Evolutionary conservation across 2,113 vertebrate genomes (phyloP).

Genomic region (Heterotis niloticus): DNA sequence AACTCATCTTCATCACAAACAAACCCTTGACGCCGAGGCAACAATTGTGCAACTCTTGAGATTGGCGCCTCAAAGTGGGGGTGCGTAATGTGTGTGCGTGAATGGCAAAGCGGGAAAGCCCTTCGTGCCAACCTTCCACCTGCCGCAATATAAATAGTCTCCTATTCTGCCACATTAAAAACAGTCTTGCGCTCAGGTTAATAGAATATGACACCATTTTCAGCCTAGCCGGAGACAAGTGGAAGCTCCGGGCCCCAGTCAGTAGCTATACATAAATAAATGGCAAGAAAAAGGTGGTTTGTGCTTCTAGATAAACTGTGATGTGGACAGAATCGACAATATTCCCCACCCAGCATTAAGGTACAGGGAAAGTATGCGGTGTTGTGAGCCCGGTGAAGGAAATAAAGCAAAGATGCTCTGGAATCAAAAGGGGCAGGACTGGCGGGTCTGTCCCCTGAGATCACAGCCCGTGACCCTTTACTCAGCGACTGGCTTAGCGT

Average conservation of each 20-base stretch:
- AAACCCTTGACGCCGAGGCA: not conserved
- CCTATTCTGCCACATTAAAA: slow-evolving; percentile 24
- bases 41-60: not conserved
- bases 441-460: slow-evolving; percentile 20
- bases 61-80: too few relatives aligned
- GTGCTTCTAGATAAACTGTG: too few relatives aligned
- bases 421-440: not conserved
- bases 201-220: slow-evolving; percentile 38
- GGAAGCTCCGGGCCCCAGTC: not conserved
- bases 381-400: too few relatives aligned
- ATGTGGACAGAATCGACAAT: too few relatives aligned
- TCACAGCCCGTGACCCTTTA: not conserved
- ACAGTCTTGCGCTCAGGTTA: slow-evolving; percentile 33
- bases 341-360: too few relatives aligned
- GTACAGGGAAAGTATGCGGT: too few relatives aligned
- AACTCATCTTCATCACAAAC: not conserved
- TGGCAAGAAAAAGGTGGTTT: not conserved
- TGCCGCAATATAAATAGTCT: not conserved
- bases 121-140: not conserved
- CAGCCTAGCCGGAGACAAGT: slow-evolving; percentile 29
- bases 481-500: not conserved
- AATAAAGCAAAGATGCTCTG: too few relatives aligned
- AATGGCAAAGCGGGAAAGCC: not conserved
- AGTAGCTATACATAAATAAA: not conserved
- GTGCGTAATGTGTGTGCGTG: not conserved